phyloP scores from a whole-genome alignment of 2,888 invertebrate species.

The Sabellastarte sp. region DNA sequence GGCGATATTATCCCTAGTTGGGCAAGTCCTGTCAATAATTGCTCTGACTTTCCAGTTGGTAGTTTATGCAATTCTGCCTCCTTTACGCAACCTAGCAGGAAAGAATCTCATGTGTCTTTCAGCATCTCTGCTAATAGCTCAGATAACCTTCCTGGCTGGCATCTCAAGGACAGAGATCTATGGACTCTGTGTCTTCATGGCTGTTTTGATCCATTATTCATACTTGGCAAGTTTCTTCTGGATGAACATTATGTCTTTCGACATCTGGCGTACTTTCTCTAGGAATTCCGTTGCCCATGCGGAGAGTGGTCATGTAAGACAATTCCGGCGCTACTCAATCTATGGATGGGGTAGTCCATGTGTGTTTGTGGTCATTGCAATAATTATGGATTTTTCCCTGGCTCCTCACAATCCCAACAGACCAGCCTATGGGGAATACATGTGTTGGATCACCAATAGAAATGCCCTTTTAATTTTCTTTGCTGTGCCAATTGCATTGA shows the following conservation, averaged over 20 bases:
- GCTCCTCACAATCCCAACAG: neutral
- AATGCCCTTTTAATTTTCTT: slow-evolving; percentile 8
- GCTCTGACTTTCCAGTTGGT: slow-evolving; percentile 4
- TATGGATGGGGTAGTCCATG: neutral
- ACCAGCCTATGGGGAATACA: slow-evolving; percentile 7
- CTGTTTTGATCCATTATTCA: slow-evolving; percentile 6
- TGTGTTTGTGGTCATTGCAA: neutral
- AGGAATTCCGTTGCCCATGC: neutral
- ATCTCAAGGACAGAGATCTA: neutral
- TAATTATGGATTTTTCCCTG: neutral
- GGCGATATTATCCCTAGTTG: neutral
- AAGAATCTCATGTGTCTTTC: slow-evolving; percentile 8
- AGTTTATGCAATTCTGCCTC: slow-evolving; percentile 5
- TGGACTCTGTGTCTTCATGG: slow-evolving; percentile 4
- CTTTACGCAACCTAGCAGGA: slow-evolving; percentile 9
- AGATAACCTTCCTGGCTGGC: slow-evolving; percentile 5
- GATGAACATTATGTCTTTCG: slow-evolving; percentile 8
- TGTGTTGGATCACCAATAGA: slow-evolving; percentile 10
- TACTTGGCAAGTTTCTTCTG: slow-evolving; percentile 11
- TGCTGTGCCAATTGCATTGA: slow-evolving; percentile 2
- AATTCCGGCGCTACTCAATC: neutral
- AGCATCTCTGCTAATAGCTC: slow-evolving; percentile 1
- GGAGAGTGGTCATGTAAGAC: neutral
- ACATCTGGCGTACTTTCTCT: slow-evolving; percentile 1
- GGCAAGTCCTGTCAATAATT: slow-evolving; percentile 5